Evolutionary conservation across 2,113 vertebrate genomes (phyloP).

Genomic region (Elanus axillaris): DNA sequence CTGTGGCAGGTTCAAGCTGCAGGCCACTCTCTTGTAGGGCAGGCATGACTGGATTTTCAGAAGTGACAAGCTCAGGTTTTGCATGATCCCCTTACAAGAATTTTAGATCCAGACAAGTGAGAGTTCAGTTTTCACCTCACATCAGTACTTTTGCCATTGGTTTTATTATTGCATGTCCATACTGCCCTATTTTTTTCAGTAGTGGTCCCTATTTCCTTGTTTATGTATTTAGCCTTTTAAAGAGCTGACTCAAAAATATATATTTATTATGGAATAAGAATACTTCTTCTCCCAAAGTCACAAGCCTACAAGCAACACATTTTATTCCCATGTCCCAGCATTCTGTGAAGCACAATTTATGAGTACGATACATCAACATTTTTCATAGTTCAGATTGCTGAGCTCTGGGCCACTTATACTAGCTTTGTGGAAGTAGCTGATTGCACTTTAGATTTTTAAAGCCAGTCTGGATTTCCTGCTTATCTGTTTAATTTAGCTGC

Average conservation of each 20-base stretch:
- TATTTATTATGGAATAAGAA: not conserved
- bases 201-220: not conserved
- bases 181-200: not conserved
- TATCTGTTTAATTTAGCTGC: conserved; percentile 9
- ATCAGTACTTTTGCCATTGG: not conserved
- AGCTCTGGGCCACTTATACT: not conserved
- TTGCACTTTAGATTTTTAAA: not conserved
- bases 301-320: not conserved
- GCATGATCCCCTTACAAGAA: not conserved
- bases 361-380: not conserved
- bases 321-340: not conserved
- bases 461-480: not conserved
- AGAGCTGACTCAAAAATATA: not conserved
- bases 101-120: not conserved
- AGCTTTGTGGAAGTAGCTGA: not conserved
- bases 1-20: not conserved
- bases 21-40: not conserved
- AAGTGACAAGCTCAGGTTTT: not conserved
- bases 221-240: not conserved
- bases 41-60: not conserved
- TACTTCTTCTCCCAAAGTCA: not conserved
- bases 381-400: not conserved
- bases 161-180: not conserved
- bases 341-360: not conserved
- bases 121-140: not conserved